Percentiles rank a stretch among this genome's conserved stretches.
Evolutionary conservation across 2,113 vertebrate genomes (phyloP).

Genomic region (Entomyzon cyanotis): DNA sequence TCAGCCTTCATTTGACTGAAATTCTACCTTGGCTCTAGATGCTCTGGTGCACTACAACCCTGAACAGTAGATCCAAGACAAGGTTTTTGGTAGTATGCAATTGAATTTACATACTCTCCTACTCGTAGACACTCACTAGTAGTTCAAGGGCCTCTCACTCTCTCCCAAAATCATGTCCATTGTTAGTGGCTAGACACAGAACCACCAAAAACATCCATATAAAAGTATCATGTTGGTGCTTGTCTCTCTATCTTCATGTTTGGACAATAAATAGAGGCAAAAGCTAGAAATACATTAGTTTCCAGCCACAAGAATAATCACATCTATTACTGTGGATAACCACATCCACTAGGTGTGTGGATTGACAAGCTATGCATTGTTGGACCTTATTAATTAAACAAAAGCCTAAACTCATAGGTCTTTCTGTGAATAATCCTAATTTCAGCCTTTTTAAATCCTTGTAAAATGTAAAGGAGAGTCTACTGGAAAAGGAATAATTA

Average conservation of each 20-base stretch:
- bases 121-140: accelerated
- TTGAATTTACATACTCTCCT: not conserved
- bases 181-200: not conserved
- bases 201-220: not conserved
- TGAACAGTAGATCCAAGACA: not conserved
- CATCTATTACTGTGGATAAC: not conserved
- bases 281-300: not conserved
- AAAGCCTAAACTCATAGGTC: not conserved
- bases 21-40: not conserved
- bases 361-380: not conserved
- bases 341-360: not conserved
- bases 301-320: not conserved
- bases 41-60: not conserved
- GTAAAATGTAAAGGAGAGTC: not conserved
- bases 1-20: not conserved
- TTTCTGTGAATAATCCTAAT: not conserved
- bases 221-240: not conserved
- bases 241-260: not conserved
- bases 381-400: not conserved
- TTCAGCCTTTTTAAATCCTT: not conserved
- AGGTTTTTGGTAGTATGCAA: not conserved
- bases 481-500: not conserved
- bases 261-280: not conserved
- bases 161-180: not conserved
- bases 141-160: not conserved